phyloP scores from a whole-genome alignment of 2,888 invertebrate genomes.

The Ecdyonurus torrentis region DNA sequence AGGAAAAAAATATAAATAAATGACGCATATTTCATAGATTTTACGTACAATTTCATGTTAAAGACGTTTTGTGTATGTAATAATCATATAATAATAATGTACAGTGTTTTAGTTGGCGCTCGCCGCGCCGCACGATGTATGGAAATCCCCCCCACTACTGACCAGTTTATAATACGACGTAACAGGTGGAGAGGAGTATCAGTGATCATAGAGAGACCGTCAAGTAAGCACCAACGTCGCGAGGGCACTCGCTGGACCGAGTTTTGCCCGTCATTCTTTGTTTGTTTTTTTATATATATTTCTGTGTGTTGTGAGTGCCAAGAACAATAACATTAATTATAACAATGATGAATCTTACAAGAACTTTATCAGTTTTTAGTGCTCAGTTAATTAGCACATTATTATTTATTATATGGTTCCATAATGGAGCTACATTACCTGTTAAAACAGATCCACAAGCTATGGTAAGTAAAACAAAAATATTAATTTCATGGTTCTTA shows the following conservation, averaged over 20 bases:
- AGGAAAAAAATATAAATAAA: not conserved
- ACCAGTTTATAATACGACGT: not conserved
- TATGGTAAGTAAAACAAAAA: not conserved
- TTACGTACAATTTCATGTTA: no score
- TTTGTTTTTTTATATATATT: no score
- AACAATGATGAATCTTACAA: not conserved
- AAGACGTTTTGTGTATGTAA: no score
- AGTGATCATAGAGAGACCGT: not conserved
- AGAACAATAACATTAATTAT: not conserved
- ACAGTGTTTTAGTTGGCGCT: not conserved
- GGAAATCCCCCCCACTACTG: not conserved
- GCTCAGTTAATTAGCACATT: not conserved
- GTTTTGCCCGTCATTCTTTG: no score
- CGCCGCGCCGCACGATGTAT: no score
- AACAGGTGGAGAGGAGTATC: not conserved
- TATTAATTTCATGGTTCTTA: no score
- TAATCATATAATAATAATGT: no score
- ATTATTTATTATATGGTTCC: not conserved
- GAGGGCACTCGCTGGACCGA: not conserved
- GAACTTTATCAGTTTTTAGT: not conserved
- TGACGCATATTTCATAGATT: no score
- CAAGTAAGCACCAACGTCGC: not conserved
- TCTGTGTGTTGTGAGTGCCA: not conserved
- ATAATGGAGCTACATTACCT: not conserved
- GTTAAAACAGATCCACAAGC: not conserved